Evolutionary conservation across 2,113 vertebrate genomes (phyloP), one percentile per base, ranked within the genome.

Genomic region (Malurus elegans): DNA sequence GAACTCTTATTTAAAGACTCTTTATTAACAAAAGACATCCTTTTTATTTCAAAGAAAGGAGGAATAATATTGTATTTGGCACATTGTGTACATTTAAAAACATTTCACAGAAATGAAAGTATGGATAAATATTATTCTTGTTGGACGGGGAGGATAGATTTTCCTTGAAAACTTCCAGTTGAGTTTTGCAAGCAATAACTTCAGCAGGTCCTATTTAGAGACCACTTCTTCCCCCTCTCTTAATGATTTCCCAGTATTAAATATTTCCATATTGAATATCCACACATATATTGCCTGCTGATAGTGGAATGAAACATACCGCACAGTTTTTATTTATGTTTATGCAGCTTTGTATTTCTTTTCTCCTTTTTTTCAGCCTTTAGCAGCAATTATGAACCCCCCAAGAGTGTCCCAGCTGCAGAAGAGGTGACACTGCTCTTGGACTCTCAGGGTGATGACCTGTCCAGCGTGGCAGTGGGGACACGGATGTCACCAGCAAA

Each of bases 111-210:
- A 91, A 95, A 56, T 85, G 91, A 87, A 96, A 95, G 76, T 91
- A 96, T 93, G 91, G 95, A 84, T 94, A 97, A 97, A 96, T 96
- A 97, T 97, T 97, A 95, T 96, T 95, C 95, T 93, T 95, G 60
- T 95, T 92, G 84, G 89, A 93, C 81, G 71, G 40, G 48, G 31
- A 86, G 48, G 53, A 67, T 45, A 89, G 86, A 87, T 95, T 95
- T 95, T 93, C 73, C 89, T 91, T 95, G 89, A 93, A 95, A 93
- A 95, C 51, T 86, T 92, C 56, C 75, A 80, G 64, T 84, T 72
- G 48, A 91, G 71, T 96, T 95, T 92, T 95, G n/a, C 87, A 81
- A 95, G 82, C 72, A 81, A 36, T 78, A 81, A 62, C 70, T 94
- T 93, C 69, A 95, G 40, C 47, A 88, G 80, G 51, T 91, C 69